These are phyloP conservation scores for Kryptolebias marmoratus DNA, from an alignment of 2,113 vertebrate genomes.

Conservation along the genomic window DNA sequence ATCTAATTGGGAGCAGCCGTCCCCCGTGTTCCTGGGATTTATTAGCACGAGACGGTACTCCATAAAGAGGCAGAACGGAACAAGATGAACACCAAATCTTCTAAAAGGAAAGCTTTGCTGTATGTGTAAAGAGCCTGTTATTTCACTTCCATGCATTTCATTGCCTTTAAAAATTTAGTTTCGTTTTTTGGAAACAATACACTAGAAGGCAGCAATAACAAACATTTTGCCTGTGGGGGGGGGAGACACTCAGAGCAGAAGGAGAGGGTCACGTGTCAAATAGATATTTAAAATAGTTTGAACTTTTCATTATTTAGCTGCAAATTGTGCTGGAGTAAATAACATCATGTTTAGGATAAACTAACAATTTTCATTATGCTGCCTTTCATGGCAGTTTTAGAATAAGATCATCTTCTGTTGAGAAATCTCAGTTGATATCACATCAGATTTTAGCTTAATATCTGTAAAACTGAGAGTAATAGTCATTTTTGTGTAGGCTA, in stretches of 20 bases:
- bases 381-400: no score
- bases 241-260: not conserved
- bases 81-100: not conserved
- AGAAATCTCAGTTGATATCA: no score
- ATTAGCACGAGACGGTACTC: constrained; percentile 17
- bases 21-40: constrained; percentile 35
- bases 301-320: not conserved
- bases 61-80: not conserved
- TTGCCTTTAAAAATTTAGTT: not conserved
- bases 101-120: not conserved
- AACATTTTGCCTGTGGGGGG: not conserved
- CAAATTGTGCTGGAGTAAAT: not conserved
- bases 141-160: not conserved
- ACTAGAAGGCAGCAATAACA: no score
- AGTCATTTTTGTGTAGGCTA: no score
- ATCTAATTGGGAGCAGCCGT: constrained; percentile 50
- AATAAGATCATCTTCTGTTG: no score
- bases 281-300: not conserved
- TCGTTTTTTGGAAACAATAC: no score
- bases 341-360: not conserved
- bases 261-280: not conserved
- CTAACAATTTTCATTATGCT: not conserved
- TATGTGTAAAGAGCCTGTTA: not conserved
- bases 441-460: no score
- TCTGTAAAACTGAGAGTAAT: no score